Evolutionary conservation across 2,888 invertebrate genomes (phyloP).

Genomic region (Athalia cordata): DNA sequence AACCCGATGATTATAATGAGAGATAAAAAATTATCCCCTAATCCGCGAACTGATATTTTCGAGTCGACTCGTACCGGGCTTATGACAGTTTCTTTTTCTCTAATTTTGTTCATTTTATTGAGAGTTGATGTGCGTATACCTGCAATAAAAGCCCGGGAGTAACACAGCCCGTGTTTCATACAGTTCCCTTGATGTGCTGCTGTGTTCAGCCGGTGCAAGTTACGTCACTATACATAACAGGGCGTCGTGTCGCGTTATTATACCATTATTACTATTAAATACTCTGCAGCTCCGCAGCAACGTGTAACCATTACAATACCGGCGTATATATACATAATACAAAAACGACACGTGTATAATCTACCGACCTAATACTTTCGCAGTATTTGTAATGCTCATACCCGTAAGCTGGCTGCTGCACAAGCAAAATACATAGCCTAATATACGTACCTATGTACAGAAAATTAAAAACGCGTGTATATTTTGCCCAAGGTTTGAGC

Average conservation of each 20-base stretch:
- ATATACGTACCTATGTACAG: too few relatives aligned
- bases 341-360: neutral
- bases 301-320: slow-evolving; percentile 4
- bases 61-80: too few relatives aligned
- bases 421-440: neutral
- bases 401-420: too few relatives aligned
- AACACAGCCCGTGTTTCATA: too few relatives aligned
- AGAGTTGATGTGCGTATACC: neutral
- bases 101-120: neutral
- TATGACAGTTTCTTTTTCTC: neutral
- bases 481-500: too few relatives aligned
- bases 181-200: slow-evolving; percentile 31
- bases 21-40: neutral
- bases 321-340: neutral
- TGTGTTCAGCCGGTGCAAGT: neutral
- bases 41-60: too few relatives aligned
- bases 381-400: neutral
- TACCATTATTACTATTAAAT: slow-evolving; percentile 32
- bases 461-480: too few relatives aligned
- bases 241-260: slow-evolving; percentile 34
- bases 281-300: neutral
- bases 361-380: neutral
- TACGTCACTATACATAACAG: slow-evolving; percentile 14
- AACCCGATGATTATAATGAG: too few relatives aligned
- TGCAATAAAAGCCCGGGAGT: too few relatives aligned